A percentile compares a stretch with the other conserved stretches of the same genome.
phyloP scores from a whole-genome alignment of 2,797 vertebrate genomes.

The Nothura maculosa region DNA sequence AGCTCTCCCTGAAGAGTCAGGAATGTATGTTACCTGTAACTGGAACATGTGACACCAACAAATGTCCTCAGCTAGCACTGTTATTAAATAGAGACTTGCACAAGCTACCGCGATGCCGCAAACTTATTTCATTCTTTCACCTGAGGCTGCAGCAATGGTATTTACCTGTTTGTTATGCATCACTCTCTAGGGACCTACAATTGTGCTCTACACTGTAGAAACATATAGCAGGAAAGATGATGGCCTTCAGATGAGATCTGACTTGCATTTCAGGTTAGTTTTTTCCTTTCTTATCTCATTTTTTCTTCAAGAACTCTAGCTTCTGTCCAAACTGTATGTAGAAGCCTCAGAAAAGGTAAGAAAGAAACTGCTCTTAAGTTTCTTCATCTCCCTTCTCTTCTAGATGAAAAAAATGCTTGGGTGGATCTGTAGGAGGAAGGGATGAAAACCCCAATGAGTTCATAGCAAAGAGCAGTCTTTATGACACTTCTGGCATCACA shows the following conservation, averaged over 20 bases:
- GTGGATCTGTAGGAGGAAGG: slow-evolving; percentile 4
- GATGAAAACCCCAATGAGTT: not conserved
- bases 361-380: not conserved
- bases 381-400: not conserved
- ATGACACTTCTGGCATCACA: not conserved
- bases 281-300: not conserved
- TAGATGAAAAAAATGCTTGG: not conserved
- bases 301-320: not conserved
- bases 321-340: not conserved
- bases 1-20: slow-evolving; percentile 13
- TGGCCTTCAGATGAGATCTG: not conserved
- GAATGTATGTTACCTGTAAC: slow-evolving; percentile 43
- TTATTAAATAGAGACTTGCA: slow-evolving; percentile 65
- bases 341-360: accelerated
- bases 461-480: not conserved
- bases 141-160: not conserved
- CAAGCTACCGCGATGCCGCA: not conserved
- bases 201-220: accelerated
- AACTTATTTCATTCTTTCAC: not conserved
- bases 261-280: not conserved
- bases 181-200: not conserved
- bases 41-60: not conserved
- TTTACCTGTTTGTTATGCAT: not conserved
- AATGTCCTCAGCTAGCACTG: slow-evolving; percentile 52
- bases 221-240: accelerated